A percentile compares a stretch with the other conserved stretches of the same genome.
Evolutionary conservation across 2,113 vertebrate species (phyloP).

Genomic region (Gnathonemus echidnorhynchus): DNA sequence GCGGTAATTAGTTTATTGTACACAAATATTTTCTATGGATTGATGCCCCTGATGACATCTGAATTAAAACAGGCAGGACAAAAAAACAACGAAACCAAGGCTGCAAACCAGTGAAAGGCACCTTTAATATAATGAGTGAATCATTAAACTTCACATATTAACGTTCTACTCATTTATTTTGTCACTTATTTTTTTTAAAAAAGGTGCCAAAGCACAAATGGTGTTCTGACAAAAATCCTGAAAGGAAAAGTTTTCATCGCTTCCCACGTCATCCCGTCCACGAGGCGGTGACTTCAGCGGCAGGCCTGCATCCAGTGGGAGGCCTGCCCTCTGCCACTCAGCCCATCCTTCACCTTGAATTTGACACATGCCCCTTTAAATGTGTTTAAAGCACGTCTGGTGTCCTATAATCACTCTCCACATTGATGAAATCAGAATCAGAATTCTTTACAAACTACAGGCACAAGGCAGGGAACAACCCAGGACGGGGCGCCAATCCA

Average conservation of each 20-base stretch:
- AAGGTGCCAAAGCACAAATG: not conserved
- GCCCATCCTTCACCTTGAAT: not conserved
- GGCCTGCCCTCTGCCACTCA: not conserved
- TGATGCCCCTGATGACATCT: not conserved
- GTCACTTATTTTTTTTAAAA: not conserved
- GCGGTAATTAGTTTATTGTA: not conserved
- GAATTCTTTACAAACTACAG: not conserved
- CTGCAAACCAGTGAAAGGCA: not conserved
- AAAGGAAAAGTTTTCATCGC: not conserved
- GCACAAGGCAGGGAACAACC: not conserved
- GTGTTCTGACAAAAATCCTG: not conserved
- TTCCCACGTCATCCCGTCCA: not conserved
- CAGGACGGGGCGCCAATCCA: not conserved
- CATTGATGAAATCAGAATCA: not conserved
- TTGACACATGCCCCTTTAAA: not conserved
- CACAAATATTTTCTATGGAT: not conserved
- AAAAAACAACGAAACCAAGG: not conserved
- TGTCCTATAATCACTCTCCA: not conserved
- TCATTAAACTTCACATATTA: not conserved
- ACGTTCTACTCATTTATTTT: not conserved
- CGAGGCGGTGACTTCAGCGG: not conserved
- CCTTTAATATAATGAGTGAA: not conserved
- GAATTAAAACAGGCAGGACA: not conserved
- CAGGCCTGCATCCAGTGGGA: too few species aligned
- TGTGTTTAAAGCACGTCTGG: not conserved